phyloP scores from a whole-genome alignment of 1,140 invertebrate genomes.

The Aleiodes sp. region DNA sequence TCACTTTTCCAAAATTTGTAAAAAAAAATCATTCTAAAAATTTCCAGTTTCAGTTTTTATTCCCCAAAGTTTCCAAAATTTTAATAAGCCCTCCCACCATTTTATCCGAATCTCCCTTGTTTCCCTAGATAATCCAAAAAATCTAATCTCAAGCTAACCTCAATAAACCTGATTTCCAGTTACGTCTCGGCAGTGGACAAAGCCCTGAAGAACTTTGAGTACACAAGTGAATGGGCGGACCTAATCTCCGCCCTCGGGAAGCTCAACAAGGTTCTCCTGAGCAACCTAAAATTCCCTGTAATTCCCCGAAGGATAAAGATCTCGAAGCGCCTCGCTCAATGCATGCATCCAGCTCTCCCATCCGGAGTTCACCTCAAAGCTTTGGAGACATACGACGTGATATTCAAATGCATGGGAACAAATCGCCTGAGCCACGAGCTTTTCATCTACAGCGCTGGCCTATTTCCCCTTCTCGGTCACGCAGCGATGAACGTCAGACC shows the following conservation, averaged over 20 bases:
- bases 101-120: neutral
- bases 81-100: neutral
- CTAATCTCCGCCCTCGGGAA: slow-evolving; percentile 92
- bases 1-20: too few species aligned
- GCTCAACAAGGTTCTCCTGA: slow-evolving; percentile 86
- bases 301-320: slow-evolving; percentile 92
- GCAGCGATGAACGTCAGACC: slow-evolving; percentile 93
- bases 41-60: too few species aligned
- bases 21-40: too few species aligned
- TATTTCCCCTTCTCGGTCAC: slow-evolving; percentile 90
- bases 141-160: neutral
- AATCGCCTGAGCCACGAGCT: slow-evolving; percentile 84
- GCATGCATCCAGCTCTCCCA: slow-evolving; percentile 93
- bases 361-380: slow-evolving; percentile 93
- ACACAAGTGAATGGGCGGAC: slow-evolving; percentile 96
- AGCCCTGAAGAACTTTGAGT: slow-evolving; percentile 91
- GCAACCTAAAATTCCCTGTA: slow-evolving; percentile 85
- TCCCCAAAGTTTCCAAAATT: neutral
- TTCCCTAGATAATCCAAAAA: neutral
- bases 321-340: slow-evolving; percentile 92
- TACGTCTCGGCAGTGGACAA: slow-evolving; percentile 88
- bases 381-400: slow-evolving; percentile 92
- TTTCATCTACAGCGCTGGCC: slow-evolving; percentile 86
- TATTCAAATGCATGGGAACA: slow-evolving; percentile 91
- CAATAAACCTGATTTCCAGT: slow-evolving; percentile 47